Base-by-base conservation (phyloP, 1,140 invertebrate species). In the Drosophila triauraria region DNA sequence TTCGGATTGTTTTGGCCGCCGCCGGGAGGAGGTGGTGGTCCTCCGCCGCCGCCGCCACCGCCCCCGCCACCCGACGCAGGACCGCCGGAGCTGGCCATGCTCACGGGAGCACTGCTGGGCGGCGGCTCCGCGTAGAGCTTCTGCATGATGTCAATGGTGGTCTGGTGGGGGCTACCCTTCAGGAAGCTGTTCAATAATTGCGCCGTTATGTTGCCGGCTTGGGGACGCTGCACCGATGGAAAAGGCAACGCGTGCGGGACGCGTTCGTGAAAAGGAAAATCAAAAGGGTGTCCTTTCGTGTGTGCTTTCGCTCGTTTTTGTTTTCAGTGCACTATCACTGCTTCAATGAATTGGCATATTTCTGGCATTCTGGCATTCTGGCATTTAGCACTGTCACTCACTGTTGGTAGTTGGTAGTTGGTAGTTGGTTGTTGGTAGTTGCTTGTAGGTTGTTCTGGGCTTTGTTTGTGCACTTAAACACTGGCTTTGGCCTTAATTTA, bases 81-180 rank as follows among this genome's bases (percentile, higher is more conserved):
- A 72, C 87, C 78, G 42, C 79, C 80, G 17, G 79, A 76, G 30
- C 85, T 91, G 51, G 91, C 79, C 92, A 93, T 93, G 83, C 92
- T 93, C 48, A 91, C 84, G 50, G 86, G 81, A 53, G 69, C 84
- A 56, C 86, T 83, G 71, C 81, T 93, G 53, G 92, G 91, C 70
- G 93, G 91, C 75, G 93, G 90, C 83, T 94, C 94, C 58, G 93
- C 84, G 72, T 94, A 94, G 44, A 94, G 81, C 80, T 94, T 94
- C 82, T 94, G 94, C 84, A 93, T 93, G 71, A 92, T 92, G 63
- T 92, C 91, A 80, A 92, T 92, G 79, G 91, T 93, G 77, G 91
- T 91, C 85, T 92, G 90, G 87, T 91, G 91, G 90, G 90, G 91
- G 76, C 83, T 90, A 70, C 91, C 90, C 91, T 92, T 92, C 77